Base-by-base conservation (phyloP, 2,797 vertebrate genomes). In the Melanotaenia pygmaea region DNA sequence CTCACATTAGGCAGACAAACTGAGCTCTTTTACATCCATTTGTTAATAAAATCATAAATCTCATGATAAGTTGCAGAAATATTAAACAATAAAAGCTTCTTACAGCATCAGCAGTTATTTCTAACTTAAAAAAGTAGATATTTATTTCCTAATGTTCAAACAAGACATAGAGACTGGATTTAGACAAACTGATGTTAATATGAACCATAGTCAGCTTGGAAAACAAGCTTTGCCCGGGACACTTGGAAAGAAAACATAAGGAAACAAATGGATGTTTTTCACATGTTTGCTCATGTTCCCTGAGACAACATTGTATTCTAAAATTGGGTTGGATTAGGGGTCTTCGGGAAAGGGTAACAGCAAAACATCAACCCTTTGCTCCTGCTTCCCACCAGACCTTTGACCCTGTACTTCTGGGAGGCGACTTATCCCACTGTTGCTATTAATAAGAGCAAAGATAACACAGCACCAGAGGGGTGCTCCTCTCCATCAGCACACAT, bases 401-500 rank as follows among this genome's bases (percentile, higher is more conserved):
- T 34, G 47, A 9, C 35, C 59, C 24, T 6, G 14, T 43, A 8
- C 34, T 38, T 47, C 26, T 60, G 47, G 28, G 51, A 59, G 57
- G 72, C 51, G 78, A 63, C 50, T 68, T 56, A 58, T 73, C 45
- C 51, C 57, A 56, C 59, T 59, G 63, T 68, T 67, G 47, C 70
- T 86, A 77, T 79, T 79, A 65, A 64, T 81, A 64, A 64, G 38
- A 57, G n/a, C 53, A 54, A 11, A 38, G 51, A 57, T 1, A 34
- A 10, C 8, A 32, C 6, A 18, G 20, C 58, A 59, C 14, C 1
- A 34, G 20, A 13, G 10, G 22, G 3, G 22, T 13, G 35, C 35
- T 14, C 18, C 13, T 40, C 26, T 24, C 11, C 5, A 38, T n/a
- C 35, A 40, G 28, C 50, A 59, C 64, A 62, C 68, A 80, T 71